Conservation (phyloP, 2,888 invertebrate species). For the Melinaea menophilus region DNA sequence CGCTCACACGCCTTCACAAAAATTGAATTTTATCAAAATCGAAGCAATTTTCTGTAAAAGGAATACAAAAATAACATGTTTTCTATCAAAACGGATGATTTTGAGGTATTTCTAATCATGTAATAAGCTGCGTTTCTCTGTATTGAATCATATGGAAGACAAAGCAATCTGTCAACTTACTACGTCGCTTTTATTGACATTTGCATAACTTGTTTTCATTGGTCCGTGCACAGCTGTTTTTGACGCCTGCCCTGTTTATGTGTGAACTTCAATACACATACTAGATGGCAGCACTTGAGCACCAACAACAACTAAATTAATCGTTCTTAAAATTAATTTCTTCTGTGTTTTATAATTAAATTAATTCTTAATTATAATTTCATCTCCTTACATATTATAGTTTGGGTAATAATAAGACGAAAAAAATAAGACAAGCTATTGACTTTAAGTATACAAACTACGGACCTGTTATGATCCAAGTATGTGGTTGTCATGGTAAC, state of each 20-base stretch:
- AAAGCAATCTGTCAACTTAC: slow-evolving; percentile 54
- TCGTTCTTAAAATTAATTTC: background rate
- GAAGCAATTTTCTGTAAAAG: background rate
- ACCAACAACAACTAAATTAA: slow-evolving; percentile 47
- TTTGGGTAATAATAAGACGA: background rate
- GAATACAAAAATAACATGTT: background rate
- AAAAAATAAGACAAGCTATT: slow-evolving; percentile 12
- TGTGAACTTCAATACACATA: slow-evolving; percentile 9
- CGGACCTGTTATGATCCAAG: background rate
- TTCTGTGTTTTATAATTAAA: background rate
- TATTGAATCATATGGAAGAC: slow-evolving; percentile 64
- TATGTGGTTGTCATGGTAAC: slow-evolving; percentile 18
- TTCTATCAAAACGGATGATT: background rate
- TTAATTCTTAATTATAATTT: background rate
- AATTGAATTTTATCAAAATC: slow-evolving; percentile 19
- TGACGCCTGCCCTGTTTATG: slow-evolving; percentile 46
- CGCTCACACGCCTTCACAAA: slow-evolving; percentile 43
- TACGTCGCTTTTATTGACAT: slow-evolving; percentile 51
- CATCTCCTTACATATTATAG: background rate
- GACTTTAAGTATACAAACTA: slow-evolving; percentile 1
- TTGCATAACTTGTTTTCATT: slow-evolving; percentile 47
- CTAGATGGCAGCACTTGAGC: slow-evolving; percentile 55
- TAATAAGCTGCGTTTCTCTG: slow-evolving; percentile 13
- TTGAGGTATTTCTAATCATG: background rate
- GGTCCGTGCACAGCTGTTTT: slow-evolving; percentile 71